A percentile compares a stretch with the other conserved stretches of the same genome.
Evolutionary conservation across 1,140 invertebrate genomes (phyloP).

Genomic region (Amyelois transitella): DNA sequence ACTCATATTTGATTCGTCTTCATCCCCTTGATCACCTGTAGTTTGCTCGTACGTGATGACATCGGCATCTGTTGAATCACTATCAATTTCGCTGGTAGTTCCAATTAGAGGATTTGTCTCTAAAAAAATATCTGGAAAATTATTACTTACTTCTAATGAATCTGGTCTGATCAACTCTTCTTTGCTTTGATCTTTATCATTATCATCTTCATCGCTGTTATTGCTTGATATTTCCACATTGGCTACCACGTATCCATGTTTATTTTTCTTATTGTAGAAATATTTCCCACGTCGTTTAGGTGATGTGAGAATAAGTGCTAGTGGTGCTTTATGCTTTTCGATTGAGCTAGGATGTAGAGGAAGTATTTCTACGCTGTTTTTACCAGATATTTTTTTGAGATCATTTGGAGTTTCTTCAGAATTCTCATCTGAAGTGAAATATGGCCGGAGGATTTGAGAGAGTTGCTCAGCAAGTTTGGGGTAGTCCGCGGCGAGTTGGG

Average conservation of each 20-base stretch:
- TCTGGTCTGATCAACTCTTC: too few relatives aligned
- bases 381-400: neutral
- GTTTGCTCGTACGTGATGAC: neutral
- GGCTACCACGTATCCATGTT: neutral
- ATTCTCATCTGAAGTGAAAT: neutral
- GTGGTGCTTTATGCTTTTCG: neutral
- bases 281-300: neutral
- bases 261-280: neutral
- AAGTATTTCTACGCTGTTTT: neutral
- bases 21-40: neutral
- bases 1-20: neutral
- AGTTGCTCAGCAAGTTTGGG: neutral
- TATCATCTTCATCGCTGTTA: neutral
- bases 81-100: too few relatives aligned
- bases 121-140: too few relatives aligned
- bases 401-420: neutral
- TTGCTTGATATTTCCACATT: neutral
- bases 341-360: neutral
- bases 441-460: neutral
- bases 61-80: too few relatives aligned
- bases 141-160: too few relatives aligned
- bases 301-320: neutral
- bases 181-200: neutral
- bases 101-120: too few relatives aligned
- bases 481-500: too few relatives aligned